Conservation (phyloP, 1,140 invertebrate species). For the Drosophila carrolli region DNA sequence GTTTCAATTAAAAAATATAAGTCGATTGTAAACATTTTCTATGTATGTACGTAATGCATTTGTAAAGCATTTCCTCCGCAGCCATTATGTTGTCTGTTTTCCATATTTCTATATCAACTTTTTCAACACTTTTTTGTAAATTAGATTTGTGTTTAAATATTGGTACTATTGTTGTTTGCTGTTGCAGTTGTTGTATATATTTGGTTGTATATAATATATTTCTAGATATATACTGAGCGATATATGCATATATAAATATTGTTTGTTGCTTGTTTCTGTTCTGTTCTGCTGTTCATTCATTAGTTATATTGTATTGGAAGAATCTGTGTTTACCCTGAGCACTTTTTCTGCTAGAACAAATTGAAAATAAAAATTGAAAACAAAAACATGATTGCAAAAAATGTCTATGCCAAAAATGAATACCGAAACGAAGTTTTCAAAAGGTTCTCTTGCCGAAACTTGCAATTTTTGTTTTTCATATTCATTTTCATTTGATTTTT, state of each 20-base stretch:
- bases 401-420: slow-evolving; percentile 56
- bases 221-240: slow-evolving; percentile 47
- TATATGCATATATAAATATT: slow-evolving; percentile 72
- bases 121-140: slow-evolving; percentile 48
- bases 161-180: slow-evolving; percentile 74
- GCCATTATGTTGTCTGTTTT: slow-evolving; percentile 38
- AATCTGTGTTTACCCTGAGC: slow-evolving; percentile 83
- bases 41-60: slow-evolving; percentile 46
- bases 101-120: slow-evolving; percentile 40
- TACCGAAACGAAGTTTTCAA: slow-evolving; percentile 59
- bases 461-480: slow-evolving; percentile 41
- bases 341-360: slow-evolving; percentile 77
- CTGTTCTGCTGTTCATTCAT: slow-evolving; percentile 47
- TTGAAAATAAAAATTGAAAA: slow-evolving; percentile 45
- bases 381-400: slow-evolving; percentile 29
- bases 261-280: slow-evolving; percentile 51
- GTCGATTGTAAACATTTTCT: slow-evolving; percentile 54
- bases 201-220: slow-evolving; percentile 51
- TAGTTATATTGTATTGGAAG: slow-evolving; percentile 82
- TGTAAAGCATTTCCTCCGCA: slow-evolving; percentile 46
- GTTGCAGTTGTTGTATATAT: slow-evolving; percentile 56
- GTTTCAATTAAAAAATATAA: slow-evolving; percentile 59
- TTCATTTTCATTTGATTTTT: slow-evolving; percentile 4
- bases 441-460: slow-evolving; percentile 65
- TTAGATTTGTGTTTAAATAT: slow-evolving; percentile 64